These are phyloP conservation scores for Madoqua kirkii DNA, from an alignment of 2,113 vertebrate species.

Conservation along the genomic window DNA sequence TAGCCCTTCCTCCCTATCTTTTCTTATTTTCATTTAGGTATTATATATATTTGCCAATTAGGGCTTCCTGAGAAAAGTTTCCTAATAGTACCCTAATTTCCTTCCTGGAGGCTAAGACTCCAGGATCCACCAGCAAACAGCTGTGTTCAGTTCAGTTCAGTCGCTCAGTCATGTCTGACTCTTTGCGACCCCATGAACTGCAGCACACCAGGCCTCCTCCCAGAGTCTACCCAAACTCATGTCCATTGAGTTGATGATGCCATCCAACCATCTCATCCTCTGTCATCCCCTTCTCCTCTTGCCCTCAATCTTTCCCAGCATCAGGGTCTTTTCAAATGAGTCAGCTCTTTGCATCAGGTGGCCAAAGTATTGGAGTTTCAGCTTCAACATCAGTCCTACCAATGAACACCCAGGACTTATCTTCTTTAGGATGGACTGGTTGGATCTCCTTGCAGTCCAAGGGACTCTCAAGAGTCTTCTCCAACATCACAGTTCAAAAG, in stretches of 20 bases:
- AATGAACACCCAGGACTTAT: background rate
- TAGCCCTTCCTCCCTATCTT: background rate
- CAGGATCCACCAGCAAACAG: background rate
- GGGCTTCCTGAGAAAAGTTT: background rate
- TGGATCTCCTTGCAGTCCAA: background rate
- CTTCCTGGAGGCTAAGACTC: background rate
- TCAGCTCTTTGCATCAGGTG: background rate
- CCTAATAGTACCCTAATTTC: background rate
- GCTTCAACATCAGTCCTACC: background rate
- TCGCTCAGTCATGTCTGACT: accelerated
- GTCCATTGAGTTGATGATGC: background rate
- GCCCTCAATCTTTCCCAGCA: background rate
- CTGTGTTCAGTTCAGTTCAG: background rate
- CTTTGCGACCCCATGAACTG: background rate
- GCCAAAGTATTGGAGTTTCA: background rate
- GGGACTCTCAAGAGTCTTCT: background rate
- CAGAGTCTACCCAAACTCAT: background rate
- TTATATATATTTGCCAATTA: background rate
- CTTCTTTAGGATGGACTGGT: background rate
- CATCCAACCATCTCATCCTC: background rate
- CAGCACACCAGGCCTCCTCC: background rate
- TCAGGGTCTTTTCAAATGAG: background rate
- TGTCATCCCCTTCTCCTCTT: background rate
- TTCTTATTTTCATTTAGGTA: background rate
- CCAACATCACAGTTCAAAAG: background rate